Evolutionary conservation across 2,113 vertebrate genomes (phyloP).

Genomic region (Eleginops maclovinus): DNA sequence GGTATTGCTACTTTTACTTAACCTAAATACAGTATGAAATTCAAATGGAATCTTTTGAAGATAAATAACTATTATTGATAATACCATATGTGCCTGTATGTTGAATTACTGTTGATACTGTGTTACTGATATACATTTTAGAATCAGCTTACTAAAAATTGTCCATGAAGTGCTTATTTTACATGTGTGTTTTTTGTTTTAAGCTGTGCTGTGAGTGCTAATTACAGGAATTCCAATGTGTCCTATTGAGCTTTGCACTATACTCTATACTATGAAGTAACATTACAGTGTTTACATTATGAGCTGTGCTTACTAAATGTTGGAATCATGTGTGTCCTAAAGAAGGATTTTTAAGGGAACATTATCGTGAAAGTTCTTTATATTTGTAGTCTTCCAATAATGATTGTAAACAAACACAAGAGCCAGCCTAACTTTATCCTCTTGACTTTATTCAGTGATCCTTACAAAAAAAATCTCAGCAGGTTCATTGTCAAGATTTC

Average conservation of each 20-base stretch:
- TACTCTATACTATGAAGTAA: not conserved
- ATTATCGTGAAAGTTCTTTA: slow-evolving; percentile 7
- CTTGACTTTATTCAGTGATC: slow-evolving; percentile 66
- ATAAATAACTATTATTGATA: not conserved
- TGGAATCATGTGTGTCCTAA: slow-evolving; percentile 15
- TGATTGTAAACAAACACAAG: slow-evolving; percentile 27
- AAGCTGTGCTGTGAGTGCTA: slow-evolving; percentile 1
- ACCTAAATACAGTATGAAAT: no score
- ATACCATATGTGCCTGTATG: not conserved
- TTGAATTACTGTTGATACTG: not conserved
- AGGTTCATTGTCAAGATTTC: slow-evolving; percentile 55
- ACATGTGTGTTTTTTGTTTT: not conserved
- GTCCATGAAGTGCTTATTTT: not conserved
- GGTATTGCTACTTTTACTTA: no score
- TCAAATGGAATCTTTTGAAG: not conserved
- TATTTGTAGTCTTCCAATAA: not conserved
- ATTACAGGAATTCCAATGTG: not conserved
- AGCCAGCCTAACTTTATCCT: slow-evolving; percentile 34
- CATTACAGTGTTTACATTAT: slow-evolving; percentile 51
- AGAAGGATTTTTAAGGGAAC: slow-evolving; percentile 29
- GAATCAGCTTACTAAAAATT: no score
- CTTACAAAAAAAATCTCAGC: slow-evolving; percentile 66
- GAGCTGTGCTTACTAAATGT: slow-evolving; percentile 6
- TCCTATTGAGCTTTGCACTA: slow-evolving; percentile 46
- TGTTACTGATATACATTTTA: not conserved